A percentile compares a stretch with the other conserved stretches of the same genome.
Conservation (phyloP, 1,140 invertebrate genomes). For the Aphaenogaster rudis region DNA sequence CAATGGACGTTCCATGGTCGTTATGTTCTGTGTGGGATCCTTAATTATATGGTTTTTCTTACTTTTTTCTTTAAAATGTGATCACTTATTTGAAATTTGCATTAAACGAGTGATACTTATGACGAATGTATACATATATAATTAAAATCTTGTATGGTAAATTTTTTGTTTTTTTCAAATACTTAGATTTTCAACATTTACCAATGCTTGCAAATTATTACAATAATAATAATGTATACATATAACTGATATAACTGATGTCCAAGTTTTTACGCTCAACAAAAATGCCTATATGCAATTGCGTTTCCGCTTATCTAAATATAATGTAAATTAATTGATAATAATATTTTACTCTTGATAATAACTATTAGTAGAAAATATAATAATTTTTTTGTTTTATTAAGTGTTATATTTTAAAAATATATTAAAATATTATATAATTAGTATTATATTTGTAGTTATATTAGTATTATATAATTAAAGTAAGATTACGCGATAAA, state of each 20-base stretch:
- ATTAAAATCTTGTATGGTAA: not conserved
- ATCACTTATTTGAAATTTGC: not conserved
- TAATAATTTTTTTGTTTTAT: not conserved
- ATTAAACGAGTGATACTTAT: not conserved
- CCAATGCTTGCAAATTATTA: not conserved
- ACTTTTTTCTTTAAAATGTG: not conserved
- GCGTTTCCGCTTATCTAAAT: not conserved
- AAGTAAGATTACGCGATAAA: not conserved
- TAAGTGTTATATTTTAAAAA: constrained; percentile 1
- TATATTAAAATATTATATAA: not conserved
- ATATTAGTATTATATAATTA: not conserved
- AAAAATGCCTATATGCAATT: not conserved
- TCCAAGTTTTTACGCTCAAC: not conserved
- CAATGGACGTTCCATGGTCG: too few relatives aligned
- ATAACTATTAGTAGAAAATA: not conserved
- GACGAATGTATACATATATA: not conserved
- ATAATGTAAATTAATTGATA: not conserved
- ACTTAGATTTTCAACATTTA: not conserved
- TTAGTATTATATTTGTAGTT: not conserved
- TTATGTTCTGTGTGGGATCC: too few relatives aligned
- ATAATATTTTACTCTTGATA: not conserved
- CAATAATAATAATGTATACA: not conserved
- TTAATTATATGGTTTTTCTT: not conserved
- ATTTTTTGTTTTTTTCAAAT: not conserved
- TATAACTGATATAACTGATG: not conserved